phyloP scores from a whole-genome alignment of 2,113 vertebrate species.

The Pandion haliaetus region DNA sequence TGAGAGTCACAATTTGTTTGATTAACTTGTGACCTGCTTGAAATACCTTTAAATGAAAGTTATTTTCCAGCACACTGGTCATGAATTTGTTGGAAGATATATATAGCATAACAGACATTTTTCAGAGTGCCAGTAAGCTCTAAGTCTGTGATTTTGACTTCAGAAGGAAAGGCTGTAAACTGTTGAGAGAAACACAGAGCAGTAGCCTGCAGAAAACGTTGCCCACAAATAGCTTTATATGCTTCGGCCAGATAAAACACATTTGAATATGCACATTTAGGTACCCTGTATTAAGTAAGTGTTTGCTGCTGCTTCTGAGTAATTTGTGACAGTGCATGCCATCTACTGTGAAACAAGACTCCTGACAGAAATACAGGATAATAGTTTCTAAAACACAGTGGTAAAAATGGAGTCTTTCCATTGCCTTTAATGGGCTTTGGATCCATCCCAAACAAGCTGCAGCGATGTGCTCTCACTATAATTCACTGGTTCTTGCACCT shows the following conservation, averaged over 20 bases:
- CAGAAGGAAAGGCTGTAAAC: constrained; percentile 5
- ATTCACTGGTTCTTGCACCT: neutral
- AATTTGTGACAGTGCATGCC: neutral
- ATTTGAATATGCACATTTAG: neutral
- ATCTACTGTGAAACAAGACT: neutral
- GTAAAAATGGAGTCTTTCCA: neutral
- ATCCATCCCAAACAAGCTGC: neutral
- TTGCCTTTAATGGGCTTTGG: constrained; percentile 24
- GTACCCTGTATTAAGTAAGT: neutral
- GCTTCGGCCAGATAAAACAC: neutral
- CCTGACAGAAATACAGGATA: constrained; percentile 1
- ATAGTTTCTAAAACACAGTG: neutral
- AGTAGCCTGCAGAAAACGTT: neutral
- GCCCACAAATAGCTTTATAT: neutral
- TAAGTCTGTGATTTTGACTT: neutral
- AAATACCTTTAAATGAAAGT: neutral
- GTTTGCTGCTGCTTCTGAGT: neutral
- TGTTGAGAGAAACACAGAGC: neutral
- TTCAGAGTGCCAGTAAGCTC: neutral
- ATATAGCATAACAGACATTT: neutral
- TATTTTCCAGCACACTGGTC: neutral
- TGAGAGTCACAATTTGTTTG: neutral
- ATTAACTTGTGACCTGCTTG: neutral
- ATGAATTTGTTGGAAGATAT: neutral
- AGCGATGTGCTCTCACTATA: neutral